phyloP scores from a whole-genome alignment of 2,797 vertebrate species.

The Coregonus ussuriensis region DNA sequence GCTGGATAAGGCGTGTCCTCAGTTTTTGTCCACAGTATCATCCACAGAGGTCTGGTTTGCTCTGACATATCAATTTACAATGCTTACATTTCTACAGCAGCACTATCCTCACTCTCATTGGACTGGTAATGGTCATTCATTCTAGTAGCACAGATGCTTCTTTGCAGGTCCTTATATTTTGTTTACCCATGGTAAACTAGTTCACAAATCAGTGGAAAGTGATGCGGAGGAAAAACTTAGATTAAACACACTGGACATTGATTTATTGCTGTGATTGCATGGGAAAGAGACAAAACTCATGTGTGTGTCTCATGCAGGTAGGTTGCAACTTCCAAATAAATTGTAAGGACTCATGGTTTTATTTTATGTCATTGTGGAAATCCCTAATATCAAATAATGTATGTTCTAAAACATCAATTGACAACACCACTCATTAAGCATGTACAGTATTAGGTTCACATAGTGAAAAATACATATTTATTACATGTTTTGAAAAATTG shows the following conservation, averaged over 20 bases:
- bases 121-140: too few species aligned
- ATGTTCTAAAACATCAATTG: neutral
- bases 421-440: neutral
- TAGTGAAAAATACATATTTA: too few species aligned
- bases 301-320: too few species aligned
- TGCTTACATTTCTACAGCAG: neutral
- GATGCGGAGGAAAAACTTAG: too few species aligned
- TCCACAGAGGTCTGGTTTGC: neutral
- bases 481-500: constrained; percentile 12
- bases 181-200: neutral
- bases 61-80: neutral
- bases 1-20: neutral
- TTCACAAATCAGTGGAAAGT: neutral
- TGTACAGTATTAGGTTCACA: too few species aligned
- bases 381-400: too few species aligned
- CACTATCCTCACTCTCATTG: neutral
- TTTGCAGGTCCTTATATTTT: neutral
- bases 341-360: too few species aligned
- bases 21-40: neutral
- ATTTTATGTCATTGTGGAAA: too few species aligned
- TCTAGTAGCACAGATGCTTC: neutral
- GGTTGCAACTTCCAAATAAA: too few species aligned
- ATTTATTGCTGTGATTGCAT: too few species aligned
- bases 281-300: too few species aligned
- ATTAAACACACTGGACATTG: too few species aligned